Evolutionary conservation across 2,888 invertebrate genomes (phyloP).

Genomic region (Tetragonula carbonaria): DNA sequence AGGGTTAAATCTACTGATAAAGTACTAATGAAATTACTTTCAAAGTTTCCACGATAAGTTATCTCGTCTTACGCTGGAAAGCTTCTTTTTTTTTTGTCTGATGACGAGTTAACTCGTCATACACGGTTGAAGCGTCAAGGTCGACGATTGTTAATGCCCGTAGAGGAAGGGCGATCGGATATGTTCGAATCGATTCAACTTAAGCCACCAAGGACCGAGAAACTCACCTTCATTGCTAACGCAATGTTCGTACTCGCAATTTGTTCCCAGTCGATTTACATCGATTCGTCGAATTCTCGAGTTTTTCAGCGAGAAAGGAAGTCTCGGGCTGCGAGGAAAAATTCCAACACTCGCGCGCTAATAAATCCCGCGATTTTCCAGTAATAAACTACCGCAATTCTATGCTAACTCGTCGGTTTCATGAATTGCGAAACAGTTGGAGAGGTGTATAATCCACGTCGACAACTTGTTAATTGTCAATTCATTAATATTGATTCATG

Average conservation of each 20-base stretch:
- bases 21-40: no score
- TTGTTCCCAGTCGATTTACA: neutral
- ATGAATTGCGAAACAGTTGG: neutral
- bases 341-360: neutral
- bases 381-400: neutral
- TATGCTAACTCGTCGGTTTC: neutral
- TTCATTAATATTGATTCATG: slow-evolving; percentile 4
- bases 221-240: neutral
- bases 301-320: neutral
- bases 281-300: neutral
- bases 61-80: no score
- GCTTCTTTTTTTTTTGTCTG: no score
- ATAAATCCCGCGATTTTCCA: neutral
- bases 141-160: slow-evolving; percentile 3
- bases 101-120: no score
- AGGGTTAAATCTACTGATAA: no score
- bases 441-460: neutral
- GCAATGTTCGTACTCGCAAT: neutral
- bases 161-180: neutral
- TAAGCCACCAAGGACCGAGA: neutral
- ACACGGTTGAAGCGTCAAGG: neutral
- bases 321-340: neutral
- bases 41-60: no score
- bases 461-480: neutral
- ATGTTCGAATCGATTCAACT: neutral